Evolutionary conservation across 1,140 invertebrate genomes (phyloP), one percentile per base, ranked within the genome.

Genomic region (Mycetomoellerius zeteki): DNA sequence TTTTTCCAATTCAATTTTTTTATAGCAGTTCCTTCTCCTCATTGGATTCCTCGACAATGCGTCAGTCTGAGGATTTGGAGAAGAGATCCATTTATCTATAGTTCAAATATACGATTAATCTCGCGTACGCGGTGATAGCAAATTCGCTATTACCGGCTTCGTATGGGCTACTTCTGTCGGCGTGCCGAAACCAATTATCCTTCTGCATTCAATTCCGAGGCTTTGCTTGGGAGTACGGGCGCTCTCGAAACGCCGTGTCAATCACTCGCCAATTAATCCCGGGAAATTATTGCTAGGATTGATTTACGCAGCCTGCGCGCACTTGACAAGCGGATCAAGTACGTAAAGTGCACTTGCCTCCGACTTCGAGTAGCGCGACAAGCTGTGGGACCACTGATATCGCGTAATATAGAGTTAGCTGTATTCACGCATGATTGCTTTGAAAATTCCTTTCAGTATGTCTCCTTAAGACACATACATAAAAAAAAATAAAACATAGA

Each of bases 201-300:
- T 90, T 72, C 88, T 73, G 89, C 85, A 89, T 84, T 89, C 58
- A 73, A 86, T 88, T 89, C 86, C 88, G 88, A 86, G 50, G 47
- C 85, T 82, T 73, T 43, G 72, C 65, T 60, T 81, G 30, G 85
- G 58, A 82, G 62, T 60, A 77, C 71, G 88, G 54, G 65, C 7
- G 50, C 77, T 84, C 89, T 90, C 89, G 88, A 90, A 90, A 89
- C 88, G 84, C 72, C 89, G 85, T 87, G 89, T 90, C 89, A 90
- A 90, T 90, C 89, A 90, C 86, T 90, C 88, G 88, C 89, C 85
- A 90, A 90, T 90, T 90, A 90, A 90, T 90, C 88, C 72, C 58
- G 85, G 85, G 88, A 89, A 90, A 90, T 90, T 90, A 90, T 90
- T 89, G 89, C 89, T 90, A 73, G 89, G 89, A 89, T 90, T 89